Evolutionary conservation across 2,113 vertebrate species (phyloP), one percentile per base, ranked within the genome.

Genomic region (Formicarius rufipectus): DNA sequence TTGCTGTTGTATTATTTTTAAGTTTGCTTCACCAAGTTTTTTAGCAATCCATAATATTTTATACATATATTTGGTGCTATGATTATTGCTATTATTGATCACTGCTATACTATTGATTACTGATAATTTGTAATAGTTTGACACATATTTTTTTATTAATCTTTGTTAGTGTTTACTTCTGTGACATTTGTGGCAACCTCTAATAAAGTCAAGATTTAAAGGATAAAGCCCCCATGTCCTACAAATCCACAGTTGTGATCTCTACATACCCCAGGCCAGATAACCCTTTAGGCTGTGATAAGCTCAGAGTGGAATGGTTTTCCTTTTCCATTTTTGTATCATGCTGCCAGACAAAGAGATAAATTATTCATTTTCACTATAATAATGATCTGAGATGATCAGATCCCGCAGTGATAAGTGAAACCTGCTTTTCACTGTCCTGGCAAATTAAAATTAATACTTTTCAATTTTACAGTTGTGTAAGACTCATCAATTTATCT

Each of bases 161-260:
- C 24, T 14, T 81, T 71, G 39, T 7, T 64, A 64, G 25, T 59
- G n/a, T 35, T 33, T 39, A 59, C 18, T 89, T 85, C 10, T 58
- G 49, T 53, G 22, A 28, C 56, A 53, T 30, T 71, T 59, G 22
- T 64, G 25, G 9, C 25, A 85, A 90, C 12, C 63, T 37, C 19
- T 47, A 75, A 49, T 47, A 56, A 72, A 44, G 21, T 17, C 73
- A 37, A 73, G 33, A 47, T 56, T 60, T 56, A 84, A 81, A 87
- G 44, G 10, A 60, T 27, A 64, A 76, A 50, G 17, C 7, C 24
- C 63, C 47, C 1, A 3, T 33, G 10, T 28, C 49, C 33, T 69
- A 10, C 0, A 0, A 90, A 60, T 11, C 8, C 55, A 56, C 14
- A 67, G 42, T 0, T 79, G 31, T 1, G 3, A 76, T 44, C 22